phyloP scores from a whole-genome alignment of 2,113 vertebrate species.

The Datnioides undecimradiatus region DNA sequence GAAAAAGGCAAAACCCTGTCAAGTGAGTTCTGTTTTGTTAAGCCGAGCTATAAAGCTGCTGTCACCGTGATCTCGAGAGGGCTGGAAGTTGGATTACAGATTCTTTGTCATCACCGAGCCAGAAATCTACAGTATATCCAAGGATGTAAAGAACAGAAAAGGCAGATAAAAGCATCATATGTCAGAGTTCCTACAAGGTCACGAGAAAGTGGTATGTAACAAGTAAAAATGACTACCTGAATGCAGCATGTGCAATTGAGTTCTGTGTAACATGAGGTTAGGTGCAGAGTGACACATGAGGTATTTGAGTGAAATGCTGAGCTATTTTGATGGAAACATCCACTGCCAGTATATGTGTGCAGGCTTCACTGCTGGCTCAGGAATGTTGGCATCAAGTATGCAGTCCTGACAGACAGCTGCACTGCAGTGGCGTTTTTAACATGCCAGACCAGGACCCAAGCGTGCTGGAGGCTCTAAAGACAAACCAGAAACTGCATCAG shows the following conservation, averaged over 20 bases:
- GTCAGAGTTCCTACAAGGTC: slow-evolving; percentile 38
- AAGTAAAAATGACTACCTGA: neutral
- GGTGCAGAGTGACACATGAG: slow-evolving; percentile 5
- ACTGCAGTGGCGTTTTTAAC: slow-evolving; percentile 88
- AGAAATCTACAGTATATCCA: slow-evolving; percentile 25
- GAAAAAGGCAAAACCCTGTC: slow-evolving; percentile 29
- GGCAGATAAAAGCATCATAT: slow-evolving; percentile 12
- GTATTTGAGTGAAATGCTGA: slow-evolving; percentile 67
- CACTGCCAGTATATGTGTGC: slow-evolving; percentile 88
- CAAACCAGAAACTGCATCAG: slow-evolving; percentile 6
- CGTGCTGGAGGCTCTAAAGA: slow-evolving; percentile 59
- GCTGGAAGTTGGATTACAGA: slow-evolving; percentile 46
- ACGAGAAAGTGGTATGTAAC: neutral
- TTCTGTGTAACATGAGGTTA: no score
- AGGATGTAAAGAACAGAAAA: slow-evolving; percentile 44
- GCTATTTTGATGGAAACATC: slow-evolving; percentile 95
- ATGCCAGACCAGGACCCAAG: slow-evolving; percentile 70
- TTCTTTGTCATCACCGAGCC: slow-evolving; percentile 33
- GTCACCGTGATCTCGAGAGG: slow-evolving; percentile 48
- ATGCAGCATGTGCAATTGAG: neutral
- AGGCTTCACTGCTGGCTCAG: slow-evolving; percentile 90
- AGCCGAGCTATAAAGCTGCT: slow-evolving; percentile 60
- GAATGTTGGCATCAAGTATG: slow-evolving; percentile 91
- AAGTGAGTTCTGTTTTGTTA: slow-evolving; percentile 57
- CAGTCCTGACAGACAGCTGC: slow-evolving; percentile 92